phyloP scores from a whole-genome alignment of 1,140 invertebrate genomes.

The Drosophila murphyi region DNA sequence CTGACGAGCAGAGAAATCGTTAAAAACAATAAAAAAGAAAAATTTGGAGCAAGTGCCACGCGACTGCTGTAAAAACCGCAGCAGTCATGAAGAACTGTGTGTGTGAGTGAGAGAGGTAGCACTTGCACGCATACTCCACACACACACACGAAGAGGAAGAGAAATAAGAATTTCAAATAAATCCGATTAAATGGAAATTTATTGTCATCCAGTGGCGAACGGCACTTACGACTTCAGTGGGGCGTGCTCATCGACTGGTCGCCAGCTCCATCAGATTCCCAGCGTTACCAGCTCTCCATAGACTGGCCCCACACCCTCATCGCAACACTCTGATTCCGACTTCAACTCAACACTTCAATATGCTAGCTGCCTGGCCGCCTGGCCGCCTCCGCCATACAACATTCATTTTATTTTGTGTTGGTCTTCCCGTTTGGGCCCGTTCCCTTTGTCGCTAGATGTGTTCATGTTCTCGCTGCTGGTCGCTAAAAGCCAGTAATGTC shows the following conservation, averaged over 20 bases:
- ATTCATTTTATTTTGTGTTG: constrained; percentile 77
- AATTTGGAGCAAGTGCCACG: constrained; percentile 55
- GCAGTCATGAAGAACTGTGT: constrained; percentile 29
- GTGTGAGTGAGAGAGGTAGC: constrained; percentile 11
- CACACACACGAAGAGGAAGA: constrained; percentile 24
- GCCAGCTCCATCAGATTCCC: constrained; percentile 37
- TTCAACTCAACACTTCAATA: constrained; percentile 80
- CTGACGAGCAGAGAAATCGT: constrained; percentile 44
- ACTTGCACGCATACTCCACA: constrained; percentile 21
- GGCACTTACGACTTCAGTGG: constrained; percentile 80
- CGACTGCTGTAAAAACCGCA: constrained; percentile 63
- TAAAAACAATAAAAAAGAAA: constrained; percentile 64
- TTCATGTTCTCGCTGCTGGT: constrained; percentile 54
- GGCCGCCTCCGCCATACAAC: constrained; percentile 62
- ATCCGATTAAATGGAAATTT: constrained; percentile 83
- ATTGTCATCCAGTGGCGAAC: constrained; percentile 82
- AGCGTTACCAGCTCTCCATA: constrained; percentile 26
- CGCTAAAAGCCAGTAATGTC: constrained; percentile 82
- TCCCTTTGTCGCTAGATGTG: constrained; percentile 14
- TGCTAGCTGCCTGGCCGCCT: constrained; percentile 54
- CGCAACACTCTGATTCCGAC: constrained; percentile 45
- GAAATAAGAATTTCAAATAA: constrained; percentile 82
- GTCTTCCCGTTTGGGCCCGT: constrained; percentile 3
- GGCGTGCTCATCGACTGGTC: constrained; percentile 78
- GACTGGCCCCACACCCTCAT: not conserved